Evolutionary conservation across 2,888 invertebrate genomes (phyloP).

Genomic region (Anarsia innoxiella): DNA sequence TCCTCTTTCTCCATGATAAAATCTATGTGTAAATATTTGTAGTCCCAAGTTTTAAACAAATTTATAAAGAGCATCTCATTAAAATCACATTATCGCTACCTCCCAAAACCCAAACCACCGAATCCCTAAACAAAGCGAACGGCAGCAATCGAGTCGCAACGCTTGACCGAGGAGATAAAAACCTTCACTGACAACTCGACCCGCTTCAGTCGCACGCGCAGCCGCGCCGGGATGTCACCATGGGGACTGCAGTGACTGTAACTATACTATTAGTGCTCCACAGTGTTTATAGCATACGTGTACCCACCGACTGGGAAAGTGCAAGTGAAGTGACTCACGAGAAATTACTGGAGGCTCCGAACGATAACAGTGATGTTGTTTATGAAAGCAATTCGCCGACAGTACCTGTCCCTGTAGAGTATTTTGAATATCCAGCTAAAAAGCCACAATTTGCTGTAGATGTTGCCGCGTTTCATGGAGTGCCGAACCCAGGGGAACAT

Average conservation of each 20-base stretch:
- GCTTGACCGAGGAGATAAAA: conserved; percentile 71
- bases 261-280: conserved; percentile 48
- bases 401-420: conserved; percentile 43
- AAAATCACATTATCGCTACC: no score
- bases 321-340: conserved; percentile 46
- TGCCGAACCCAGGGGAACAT: conserved; percentile 46
- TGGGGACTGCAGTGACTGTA: conserved; percentile 42
- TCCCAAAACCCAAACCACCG: no score
- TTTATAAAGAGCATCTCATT: no score
- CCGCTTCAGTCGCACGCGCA: conserved; percentile 60
- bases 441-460: conserved; percentile 61
- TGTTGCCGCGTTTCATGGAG: conserved; percentile 55
- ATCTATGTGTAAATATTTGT: no score
- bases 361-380: background rate
- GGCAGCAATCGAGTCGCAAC: conserved; percentile 63
- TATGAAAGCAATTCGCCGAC: no score
- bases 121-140: no score
- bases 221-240: conserved; percentile 63
- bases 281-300: conserved; percentile 56
- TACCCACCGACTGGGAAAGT: conserved; percentile 51
- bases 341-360: conserved; percentile 9
- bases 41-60: no score
- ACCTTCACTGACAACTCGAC: conserved; percentile 44
- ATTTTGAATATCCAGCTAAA: conserved; percentile 56
- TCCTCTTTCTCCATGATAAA: no score